Base-by-base conservation (phyloP, 2,888 invertebrate species). In the Dromius quadrimaculatus region DNA sequence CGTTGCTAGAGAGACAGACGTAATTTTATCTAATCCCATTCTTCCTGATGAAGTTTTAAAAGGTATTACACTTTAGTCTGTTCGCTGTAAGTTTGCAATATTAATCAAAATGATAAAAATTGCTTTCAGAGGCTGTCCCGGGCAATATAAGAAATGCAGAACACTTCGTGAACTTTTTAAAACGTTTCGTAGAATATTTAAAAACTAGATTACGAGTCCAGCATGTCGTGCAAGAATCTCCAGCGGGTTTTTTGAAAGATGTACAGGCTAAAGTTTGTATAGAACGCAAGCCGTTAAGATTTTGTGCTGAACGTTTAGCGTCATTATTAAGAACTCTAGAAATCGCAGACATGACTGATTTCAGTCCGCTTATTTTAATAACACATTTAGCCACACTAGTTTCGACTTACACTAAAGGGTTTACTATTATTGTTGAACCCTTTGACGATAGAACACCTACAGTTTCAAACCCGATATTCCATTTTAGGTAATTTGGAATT, bases 131-230 rank as follows among this genome's bases (percentile, higher is more conserved):
- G 86, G 95, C 93, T 45, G 93, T 98, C 0, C 99, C 99, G 0
- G 99, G 99, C 2, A 98, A 95, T 78, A 99, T 99, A 73, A 87
- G 99, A 66, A 97, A 93, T 77, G 98, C 98, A 0, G 98, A 98
- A 79, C 98, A 98, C 80, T 99, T 98, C 80, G 87, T 98, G 0
- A 89, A 92, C 50, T 99, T 99, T 81, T 83, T 99, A 76, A 94
- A 93, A 77, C 88, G 98, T 57, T 93, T 99, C 79, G 87, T 97
- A 1, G 98, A 99, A 79, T 99, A 98, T 81, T 83, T 99, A 45
- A 98, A 98, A 83, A 97, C 94, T 5, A 87, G 99, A 70, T 83
- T 99, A 72, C 85, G 97, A 70, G 92, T 95, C 9, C 97, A 97
- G 75, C 97, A 98, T 80, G 97, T 98, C 0, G 93, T 98, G 0